Evolutionary conservation across 1,140 invertebrate genomes (phyloP), one percentile per base, ranked within the genome.

Genomic region (Hylyphantes graminicola): DNA sequence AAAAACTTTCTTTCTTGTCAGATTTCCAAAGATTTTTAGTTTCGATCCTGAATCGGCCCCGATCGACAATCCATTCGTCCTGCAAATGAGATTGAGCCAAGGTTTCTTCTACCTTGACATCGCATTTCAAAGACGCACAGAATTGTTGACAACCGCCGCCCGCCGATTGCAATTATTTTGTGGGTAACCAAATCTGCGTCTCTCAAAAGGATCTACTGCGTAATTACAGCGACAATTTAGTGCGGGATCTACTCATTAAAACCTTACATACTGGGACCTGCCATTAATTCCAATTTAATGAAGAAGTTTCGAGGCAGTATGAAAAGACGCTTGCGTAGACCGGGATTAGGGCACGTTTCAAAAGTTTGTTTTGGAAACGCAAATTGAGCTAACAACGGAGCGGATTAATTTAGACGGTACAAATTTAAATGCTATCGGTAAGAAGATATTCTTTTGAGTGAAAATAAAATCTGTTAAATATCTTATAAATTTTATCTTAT

Each of bases 251-350:
- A 74, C 54, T 74, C 54, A 74, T 74, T 74, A 74, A 74, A 48
- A 19, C 11, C 55, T 35, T 57, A 21, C 0, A 19, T 53, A 55
- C 51, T 21, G 70, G 51, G 72, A 74, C 72, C 72, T 74, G 72
- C 48, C 72, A 74, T 74, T 74, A 74, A 74, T 74, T 74, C 72
- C 72, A 57, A 74, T 74, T 74, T 74, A 55, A 74, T 57, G 72
- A 13, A 57, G 72, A 53, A 53, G 7, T 51, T 70, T 70, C 72
- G 35, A 35, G 35, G 1, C 35, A 5, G 35, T 35, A 35, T 35
- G 35, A 35, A 35, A 35, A 35, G 35, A 35, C 35, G 35, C 35
- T 35, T 35, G 35, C 35, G 35, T 35, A 1, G 35, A 2, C 35
- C 35, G 35, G 35, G 35, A 35, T 35, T 35, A 35, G 5, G 35